A percentile compares a stretch with the other conserved stretches of the same genome.
These are phyloP conservation scores for Megaceryle alcyon DNA, from an alignment of 2,797 vertebrate species.

Conservation along the genomic window DNA sequence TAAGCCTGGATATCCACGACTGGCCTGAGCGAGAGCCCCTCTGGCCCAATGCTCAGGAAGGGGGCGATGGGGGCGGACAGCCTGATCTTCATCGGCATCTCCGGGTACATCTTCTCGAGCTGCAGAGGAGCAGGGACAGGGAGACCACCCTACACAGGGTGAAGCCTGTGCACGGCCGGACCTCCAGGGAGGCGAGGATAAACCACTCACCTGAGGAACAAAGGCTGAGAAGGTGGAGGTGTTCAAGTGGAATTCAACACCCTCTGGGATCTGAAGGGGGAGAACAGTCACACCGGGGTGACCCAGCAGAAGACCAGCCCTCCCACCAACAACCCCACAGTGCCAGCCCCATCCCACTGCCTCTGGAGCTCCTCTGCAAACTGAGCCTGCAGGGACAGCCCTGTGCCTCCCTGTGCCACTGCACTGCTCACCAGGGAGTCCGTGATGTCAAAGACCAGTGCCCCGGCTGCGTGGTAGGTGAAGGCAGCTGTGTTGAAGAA, in stretches of 20 bases:
- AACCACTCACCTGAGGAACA: slow-evolving; percentile 72
- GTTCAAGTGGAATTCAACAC: slow-evolving; percentile 49
- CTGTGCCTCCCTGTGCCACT: background rate
- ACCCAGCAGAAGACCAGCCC: accelerated
- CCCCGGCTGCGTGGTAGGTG: slow-evolving; percentile 59
- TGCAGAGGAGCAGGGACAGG: slow-evolving; percentile 31
- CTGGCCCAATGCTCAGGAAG: slow-evolving; percentile 53
- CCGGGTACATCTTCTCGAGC: slow-evolving; percentile 74
- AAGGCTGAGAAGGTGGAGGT: slow-evolving; percentile 75
- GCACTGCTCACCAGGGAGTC: slow-evolving; percentile 63
- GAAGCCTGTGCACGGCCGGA: background rate
- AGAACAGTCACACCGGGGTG: accelerated
- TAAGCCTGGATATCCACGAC: slow-evolving; percentile 74
- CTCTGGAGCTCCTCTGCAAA: accelerated
- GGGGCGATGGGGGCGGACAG: slow-evolving; percentile 66
- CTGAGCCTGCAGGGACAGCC: accelerated
- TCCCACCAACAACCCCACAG: accelerated
- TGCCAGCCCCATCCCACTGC: background rate
- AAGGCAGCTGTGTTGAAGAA: slow-evolving; percentile 76
- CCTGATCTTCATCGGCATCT: slow-evolving; percentile 71
- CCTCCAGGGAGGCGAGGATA: background rate
- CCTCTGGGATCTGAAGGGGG: slow-evolving; percentile 60
- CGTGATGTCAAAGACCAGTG: slow-evolving; percentile 68
- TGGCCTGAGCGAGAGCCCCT: slow-evolving; percentile 52
- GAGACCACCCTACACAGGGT: background rate